phyloP scores from a whole-genome alignment of 1,140 invertebrate species.

The Stegodyphus dumicola region DNA sequence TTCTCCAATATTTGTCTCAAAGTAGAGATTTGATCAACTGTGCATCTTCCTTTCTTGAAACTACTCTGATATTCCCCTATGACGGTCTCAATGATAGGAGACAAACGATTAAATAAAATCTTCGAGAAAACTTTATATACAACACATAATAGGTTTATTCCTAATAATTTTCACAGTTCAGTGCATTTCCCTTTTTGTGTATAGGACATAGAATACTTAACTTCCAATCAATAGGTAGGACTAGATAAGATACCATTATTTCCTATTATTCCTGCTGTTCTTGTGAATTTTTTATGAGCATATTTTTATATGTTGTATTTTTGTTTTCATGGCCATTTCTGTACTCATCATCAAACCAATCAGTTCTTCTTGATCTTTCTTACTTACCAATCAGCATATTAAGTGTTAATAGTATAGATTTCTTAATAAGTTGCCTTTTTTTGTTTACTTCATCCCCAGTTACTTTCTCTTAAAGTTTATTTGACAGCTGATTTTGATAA shows the following conservation, averaged over 20 bases:
- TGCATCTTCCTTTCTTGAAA: not conserved
- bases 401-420: not conserved
- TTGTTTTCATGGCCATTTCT: slow-evolving; percentile 4
- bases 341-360: slow-evolving; percentile 6
- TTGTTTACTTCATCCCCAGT: not conserved
- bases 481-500: not conserved
- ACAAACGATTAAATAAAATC: not conserved
- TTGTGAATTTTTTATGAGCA: not conserved
- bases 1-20: no score
- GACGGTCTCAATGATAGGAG: not conserved
- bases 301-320: slow-evolving; percentile 7
- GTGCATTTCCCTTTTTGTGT: not conserved
- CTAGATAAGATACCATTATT: no score
- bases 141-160: slow-evolving; percentile 12
- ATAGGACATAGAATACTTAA: slow-evolving; percentile 16
- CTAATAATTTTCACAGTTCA: not conserved
- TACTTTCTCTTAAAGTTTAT: not conserved
- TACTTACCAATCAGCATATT: not conserved
- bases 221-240: not conserved
- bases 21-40: slow-evolving; percentile 3
- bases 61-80: not conserved
- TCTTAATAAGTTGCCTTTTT: slow-evolving; percentile 7
- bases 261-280: no score
- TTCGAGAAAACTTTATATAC: slow-evolving; percentile 16
- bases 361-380: not conserved